Evolutionary conservation across 2,797 vertebrate species (phyloP).

Genomic region (Oophaga sylvatica): DNA sequence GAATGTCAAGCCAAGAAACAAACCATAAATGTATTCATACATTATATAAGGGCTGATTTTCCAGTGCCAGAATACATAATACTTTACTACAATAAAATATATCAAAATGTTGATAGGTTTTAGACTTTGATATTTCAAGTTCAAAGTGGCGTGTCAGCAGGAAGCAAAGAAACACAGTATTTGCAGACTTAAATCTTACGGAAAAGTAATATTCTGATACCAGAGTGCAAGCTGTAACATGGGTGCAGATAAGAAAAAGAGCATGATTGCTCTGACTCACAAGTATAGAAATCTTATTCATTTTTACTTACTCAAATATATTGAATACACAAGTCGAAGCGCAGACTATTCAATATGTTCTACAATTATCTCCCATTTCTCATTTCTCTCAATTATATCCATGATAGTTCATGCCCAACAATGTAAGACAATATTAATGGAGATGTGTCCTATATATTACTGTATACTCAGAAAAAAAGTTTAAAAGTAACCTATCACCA

Average conservation of each 20-base stretch:
- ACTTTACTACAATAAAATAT: not conserved
- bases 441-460: no score
- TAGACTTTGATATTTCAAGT: not conserved
- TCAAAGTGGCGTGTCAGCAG: not conserved
- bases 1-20: not conserved
- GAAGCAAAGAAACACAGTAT: not conserved
- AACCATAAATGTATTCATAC: not conserved
- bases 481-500: no score
- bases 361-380: no score
- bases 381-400: no score
- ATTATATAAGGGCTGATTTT: not conserved
- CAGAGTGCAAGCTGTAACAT: not conserved
- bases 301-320: not conserved
- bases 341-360: no score
- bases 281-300: not conserved
- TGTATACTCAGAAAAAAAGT: no score
- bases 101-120: not conserved
- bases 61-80: not conserved
- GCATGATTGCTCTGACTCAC: not conserved
- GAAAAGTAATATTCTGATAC: constrained; percentile 1
- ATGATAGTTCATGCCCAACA: no score
- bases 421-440: no score
- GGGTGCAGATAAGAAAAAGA: not conserved
- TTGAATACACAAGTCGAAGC: no score
- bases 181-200: not conserved